These are phyloP conservation scores for Bergia puertoricense DNA, from an alignment of 92 coral and sea anemone genomes.

Conservation along the genomic window DNA sequence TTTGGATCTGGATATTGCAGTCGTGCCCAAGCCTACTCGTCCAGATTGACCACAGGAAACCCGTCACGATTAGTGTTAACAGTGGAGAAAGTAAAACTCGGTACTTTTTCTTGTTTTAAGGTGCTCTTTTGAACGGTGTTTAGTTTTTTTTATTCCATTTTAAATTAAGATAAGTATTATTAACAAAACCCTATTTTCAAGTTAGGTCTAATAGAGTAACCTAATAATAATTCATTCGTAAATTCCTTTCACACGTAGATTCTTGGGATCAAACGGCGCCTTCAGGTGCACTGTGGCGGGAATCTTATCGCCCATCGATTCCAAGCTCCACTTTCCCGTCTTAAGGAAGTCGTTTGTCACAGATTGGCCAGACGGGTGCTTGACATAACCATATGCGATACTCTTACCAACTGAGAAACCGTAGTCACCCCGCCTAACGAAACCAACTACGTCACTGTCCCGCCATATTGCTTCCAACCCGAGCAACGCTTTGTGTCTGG, in stretches of 20 bases:
- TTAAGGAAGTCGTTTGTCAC: constrained; percentile 75
- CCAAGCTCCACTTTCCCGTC: constrained; percentile 78
- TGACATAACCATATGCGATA: constrained; percentile 88
- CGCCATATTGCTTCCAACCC: constrained; percentile 96
- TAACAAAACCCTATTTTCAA: too few relatives aligned
- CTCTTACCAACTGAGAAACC: constrained; percentile 86
- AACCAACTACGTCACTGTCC: constrained; percentile 80
- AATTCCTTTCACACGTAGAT: constrained; percentile 84
- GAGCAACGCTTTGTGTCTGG: constrained; percentile 88
- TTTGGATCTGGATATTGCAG: too few relatives aligned
- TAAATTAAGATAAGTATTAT: too few relatives aligned
- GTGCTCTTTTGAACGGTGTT: too few relatives aligned
- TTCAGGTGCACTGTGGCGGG: constrained; percentile 82
- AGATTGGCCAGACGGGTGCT: constrained; percentile 73
- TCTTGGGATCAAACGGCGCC: constrained; percentile 93
- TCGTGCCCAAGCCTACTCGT: too few relatives aligned
- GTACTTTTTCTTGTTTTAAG: too few relatives aligned
- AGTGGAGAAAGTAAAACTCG: too few relatives aligned
- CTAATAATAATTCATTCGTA: constrained; percentile 43
- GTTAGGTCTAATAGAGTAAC: neutral
- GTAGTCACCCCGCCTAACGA: constrained; percentile 93
- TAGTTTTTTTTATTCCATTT: too few relatives aligned
- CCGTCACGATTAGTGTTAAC: too few relatives aligned
- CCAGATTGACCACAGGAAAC: too few relatives aligned
- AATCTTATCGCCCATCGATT: constrained; percentile 84